phyloP scores from a whole-genome alignment of 2,797 vertebrate genomes.

The Sebastes diploproa region DNA sequence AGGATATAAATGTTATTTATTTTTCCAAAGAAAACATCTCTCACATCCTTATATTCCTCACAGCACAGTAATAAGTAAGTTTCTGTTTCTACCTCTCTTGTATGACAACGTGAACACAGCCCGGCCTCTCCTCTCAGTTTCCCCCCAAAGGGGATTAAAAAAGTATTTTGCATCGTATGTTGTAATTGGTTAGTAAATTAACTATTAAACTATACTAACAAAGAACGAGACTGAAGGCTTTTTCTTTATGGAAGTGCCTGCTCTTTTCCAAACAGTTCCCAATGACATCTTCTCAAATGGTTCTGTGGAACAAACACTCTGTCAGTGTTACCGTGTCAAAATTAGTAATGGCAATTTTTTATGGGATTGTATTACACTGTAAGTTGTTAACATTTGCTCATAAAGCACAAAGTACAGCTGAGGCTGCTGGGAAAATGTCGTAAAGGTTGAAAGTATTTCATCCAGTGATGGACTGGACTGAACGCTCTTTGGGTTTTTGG shows the following conservation, averaged over 20 bases:
- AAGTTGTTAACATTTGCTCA: not conserved
- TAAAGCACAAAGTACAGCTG: not conserved
- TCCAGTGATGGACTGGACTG: not conserved
- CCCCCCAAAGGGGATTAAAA: no score
- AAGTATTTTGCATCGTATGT: not conserved
- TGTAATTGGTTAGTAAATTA: not conserved
- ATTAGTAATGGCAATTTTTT: no score
- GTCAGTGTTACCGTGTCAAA: no score
- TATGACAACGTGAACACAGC: no score
- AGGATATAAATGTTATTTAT: no score
- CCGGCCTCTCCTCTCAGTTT: no score
- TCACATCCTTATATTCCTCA: no score
- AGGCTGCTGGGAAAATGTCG: not conserved
- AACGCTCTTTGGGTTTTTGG: not conserved
- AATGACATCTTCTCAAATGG: accelerated
- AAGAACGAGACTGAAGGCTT: not conserved
- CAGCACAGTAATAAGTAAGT: no score
- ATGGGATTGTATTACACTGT: not conserved
- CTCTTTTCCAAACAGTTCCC: accelerated
- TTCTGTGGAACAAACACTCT: no score
- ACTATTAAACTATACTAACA: not conserved
- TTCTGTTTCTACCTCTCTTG: no score
- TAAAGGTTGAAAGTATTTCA: not conserved
- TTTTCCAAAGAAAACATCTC: no score
- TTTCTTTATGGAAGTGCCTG: not conserved